phyloP scores from a whole-genome alignment of 2,113 vertebrate genomes.

The Morone chrysops region DNA sequence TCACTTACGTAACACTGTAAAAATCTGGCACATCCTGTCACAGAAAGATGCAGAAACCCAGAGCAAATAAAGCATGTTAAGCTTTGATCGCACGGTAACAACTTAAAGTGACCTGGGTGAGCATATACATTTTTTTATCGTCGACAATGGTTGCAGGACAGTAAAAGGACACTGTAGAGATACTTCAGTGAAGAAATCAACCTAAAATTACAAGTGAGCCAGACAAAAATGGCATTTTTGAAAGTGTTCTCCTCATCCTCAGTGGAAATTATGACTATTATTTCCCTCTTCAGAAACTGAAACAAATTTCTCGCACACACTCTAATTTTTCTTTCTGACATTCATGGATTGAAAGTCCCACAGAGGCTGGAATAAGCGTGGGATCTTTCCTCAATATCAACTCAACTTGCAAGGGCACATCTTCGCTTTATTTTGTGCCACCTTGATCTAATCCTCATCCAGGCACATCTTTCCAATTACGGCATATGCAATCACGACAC shows the following conservation, averaged over 20 bases:
- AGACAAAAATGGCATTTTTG: background rate
- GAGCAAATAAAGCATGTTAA: background rate
- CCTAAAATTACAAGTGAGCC: background rate
- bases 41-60: background rate
- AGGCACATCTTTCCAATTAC: background rate
- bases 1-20: too few relatives aligned
- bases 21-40: background rate
- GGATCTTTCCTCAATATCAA: conserved; percentile 5
- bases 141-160: background rate
- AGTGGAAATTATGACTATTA: background rate
- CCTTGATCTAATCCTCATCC: background rate
- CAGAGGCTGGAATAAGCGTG: background rate
- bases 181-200: background rate
- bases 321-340: conserved; percentile 21
- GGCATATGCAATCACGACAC: background rate
- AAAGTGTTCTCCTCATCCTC: background rate
- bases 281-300: conserved; percentile 8
- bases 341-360: conserved; percentile 3
- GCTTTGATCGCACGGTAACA: background rate
- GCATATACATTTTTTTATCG: background rate
- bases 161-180: background rate
- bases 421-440: background rate
- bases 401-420: background rate
- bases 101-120: background rate
- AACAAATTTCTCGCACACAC: conserved; percentile 17